Evolutionary conservation across 2,113 vertebrate genomes (phyloP), one percentile per base, ranked within the genome.

Genomic region (Camelus bactrianus): DNA sequence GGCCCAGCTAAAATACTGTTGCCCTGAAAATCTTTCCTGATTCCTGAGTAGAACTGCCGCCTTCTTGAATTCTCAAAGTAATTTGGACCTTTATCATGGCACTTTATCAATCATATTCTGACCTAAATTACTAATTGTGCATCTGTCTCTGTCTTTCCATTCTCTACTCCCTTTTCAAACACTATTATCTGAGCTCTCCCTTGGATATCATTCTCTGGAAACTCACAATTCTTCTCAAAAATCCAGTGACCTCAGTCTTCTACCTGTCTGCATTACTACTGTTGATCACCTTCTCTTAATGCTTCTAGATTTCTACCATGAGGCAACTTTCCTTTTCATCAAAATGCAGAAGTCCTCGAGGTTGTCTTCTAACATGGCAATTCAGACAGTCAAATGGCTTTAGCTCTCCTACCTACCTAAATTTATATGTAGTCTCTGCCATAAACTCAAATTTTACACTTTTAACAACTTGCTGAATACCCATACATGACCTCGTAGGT

Each of bases 61-160:
- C 35, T 11, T 52, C 85, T 6, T 91, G 15, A 89, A 64, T 46
- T 86, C 32, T 76, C 38, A 48, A 62, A 86, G 3, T 72, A 77
- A 16, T 69, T 7, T 95, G 26, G 24, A 42, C 35, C 17, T 76
- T 58, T 94, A 58, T 80, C 48, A 94, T 52, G 35, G 75, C 16
- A 94, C 12, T 77, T 93, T 84, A 69, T 16, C 67, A 79, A 69
- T 89, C 38, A 72, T 48, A 65, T 35, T 95, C 10, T 95, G 26
- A 67, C 42, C 20, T 75, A 69, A 95, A 75, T 75, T 91, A 76
- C 60, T 60, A 89, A 90, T 7, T 50, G 1, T 65, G 30, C 22
- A 73, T 64, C 46, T 54, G 24, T 64, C n/a, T 72, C 48, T 50
- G 9, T 65, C 60, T 42, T 92, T 30, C 17, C 80, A 6, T 67